Conservation (phyloP, 2,888 invertebrate genomes). For the Galerucella calmariensis region DNA sequence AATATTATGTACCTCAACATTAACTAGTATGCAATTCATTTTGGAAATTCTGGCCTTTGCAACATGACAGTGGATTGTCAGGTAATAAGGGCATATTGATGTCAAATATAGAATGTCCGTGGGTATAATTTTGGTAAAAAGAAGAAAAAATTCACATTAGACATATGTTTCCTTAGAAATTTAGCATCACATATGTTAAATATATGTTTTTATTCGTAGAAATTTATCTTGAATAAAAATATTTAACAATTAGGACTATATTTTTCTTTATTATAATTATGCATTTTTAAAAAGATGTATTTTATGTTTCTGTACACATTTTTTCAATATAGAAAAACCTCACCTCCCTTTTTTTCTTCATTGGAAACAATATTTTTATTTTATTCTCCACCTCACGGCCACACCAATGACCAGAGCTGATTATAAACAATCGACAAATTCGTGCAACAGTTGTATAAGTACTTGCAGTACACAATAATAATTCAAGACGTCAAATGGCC, state of each 20-base stretch:
- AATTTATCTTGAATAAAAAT: neutral
- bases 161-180: constrained; percentile 11
- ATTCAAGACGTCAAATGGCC: constrained; percentile 36
- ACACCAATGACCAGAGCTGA: constrained; percentile 6
- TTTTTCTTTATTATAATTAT: too few species aligned
- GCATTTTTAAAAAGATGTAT: too few species aligned
- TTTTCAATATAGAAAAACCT: too few species aligned
- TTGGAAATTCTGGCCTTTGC: constrained; percentile 24
- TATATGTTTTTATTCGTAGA: neutral
- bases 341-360: neutral
- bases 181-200: neutral
- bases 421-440: constrained; percentile 17
- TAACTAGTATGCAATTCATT: constrained; percentile 2
- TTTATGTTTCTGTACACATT: too few species aligned
- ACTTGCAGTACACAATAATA: constrained; percentile 30
- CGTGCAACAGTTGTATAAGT: constrained; percentile 23
- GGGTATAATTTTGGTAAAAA: neutral
- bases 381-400: neutral
- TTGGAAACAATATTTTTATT: neutral
- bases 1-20: neutral
- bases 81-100: neutral
- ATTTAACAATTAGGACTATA: too few species aligned
- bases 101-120: constrained; percentile 3
- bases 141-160: constrained; percentile 14
- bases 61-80: constrained; percentile 31